Conservation (phyloP, 1,140 invertebrate species). For the Ips typographus region DNA sequence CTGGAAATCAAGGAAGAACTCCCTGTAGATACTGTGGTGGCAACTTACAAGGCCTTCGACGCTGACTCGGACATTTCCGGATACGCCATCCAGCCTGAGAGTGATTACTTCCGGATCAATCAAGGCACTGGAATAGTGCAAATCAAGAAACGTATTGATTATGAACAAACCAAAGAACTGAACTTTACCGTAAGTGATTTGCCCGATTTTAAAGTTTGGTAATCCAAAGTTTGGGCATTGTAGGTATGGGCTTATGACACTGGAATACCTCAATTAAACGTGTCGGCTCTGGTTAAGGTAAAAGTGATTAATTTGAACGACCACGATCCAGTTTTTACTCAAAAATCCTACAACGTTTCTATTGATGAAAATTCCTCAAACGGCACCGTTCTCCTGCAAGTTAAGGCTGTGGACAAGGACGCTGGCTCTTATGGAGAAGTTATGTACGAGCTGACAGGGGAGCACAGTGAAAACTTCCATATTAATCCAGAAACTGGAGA, state of each 20-base stretch:
- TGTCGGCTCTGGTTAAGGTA: slow-evolving; percentile 72
- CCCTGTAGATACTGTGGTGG: slow-evolving; percentile 75
- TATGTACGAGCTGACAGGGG: slow-evolving; percentile 74
- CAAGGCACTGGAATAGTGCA: slow-evolving; percentile 78
- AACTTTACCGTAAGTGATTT: slow-evolving; percentile 63
- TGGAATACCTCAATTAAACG: slow-evolving; percentile 71
- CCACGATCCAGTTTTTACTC: slow-evolving; percentile 76
- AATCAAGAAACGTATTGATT: slow-evolving; percentile 78
- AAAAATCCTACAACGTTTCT: slow-evolving; percentile 65
- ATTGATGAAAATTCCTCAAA: slow-evolving; percentile 74
- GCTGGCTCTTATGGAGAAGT: slow-evolving; percentile 72
- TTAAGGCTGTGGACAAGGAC: slow-evolving; percentile 65
- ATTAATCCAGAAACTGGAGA: slow-evolving; percentile 74
- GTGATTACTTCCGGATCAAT: slow-evolving; percentile 76
- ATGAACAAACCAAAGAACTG: slow-evolving; percentile 72
- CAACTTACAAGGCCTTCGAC: slow-evolving; percentile 79
- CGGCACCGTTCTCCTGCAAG: slow-evolving; percentile 68
- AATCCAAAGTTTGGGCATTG: neutral
- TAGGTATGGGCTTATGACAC: slow-evolving; percentile 75
- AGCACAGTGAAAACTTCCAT: slow-evolving; percentile 68
- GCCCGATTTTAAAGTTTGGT: neutral
- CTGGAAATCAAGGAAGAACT: slow-evolving; percentile 81
- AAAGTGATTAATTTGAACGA: slow-evolving; percentile 86
- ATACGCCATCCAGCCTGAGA: slow-evolving; percentile 71
- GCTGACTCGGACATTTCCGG: slow-evolving; percentile 78